Conservation (phyloP, 1,140 invertebrate genomes). For the Bilobella aurantiaca region DNA sequence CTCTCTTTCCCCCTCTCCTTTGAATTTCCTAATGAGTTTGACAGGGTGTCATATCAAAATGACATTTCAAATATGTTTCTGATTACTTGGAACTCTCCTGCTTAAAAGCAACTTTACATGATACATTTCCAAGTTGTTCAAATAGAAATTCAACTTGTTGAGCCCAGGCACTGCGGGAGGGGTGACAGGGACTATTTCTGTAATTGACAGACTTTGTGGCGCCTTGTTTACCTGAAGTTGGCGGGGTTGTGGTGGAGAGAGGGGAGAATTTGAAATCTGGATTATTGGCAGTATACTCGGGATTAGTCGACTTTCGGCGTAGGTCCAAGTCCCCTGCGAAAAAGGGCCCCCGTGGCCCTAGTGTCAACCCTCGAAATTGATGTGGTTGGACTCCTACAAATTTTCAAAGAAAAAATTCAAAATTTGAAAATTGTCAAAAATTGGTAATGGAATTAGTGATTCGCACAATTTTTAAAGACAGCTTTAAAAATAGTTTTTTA, state of each 20-base stretch:
- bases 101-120: too few species aligned
- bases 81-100: too few species aligned
- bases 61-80: too few species aligned
- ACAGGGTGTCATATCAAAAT: too few species aligned
- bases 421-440: slow-evolving; percentile 19
- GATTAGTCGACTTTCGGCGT: slow-evolving; percentile 14
- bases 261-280: slow-evolving; percentile 29
- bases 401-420: slow-evolving; percentile 28
- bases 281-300: slow-evolving; percentile 22
- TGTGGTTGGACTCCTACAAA: slow-evolving; percentile 27
- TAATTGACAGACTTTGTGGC: background rate
- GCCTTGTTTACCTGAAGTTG: slow-evolving; percentile 23
- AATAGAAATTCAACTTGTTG: too few species aligned
- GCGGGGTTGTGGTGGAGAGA: slow-evolving; percentile 19
- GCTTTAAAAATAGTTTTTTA: background rate
- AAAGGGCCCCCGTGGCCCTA: slow-evolving; percentile 17
- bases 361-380: slow-evolving; percentile 31
- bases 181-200: background rate
- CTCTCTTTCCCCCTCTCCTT: too few species aligned
- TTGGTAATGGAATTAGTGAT: background rate
- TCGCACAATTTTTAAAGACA: slow-evolving; percentile 5
- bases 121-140: too few species aligned
- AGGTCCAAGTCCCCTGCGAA: slow-evolving; percentile 14
- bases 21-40: too few species aligned
- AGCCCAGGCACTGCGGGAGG: background rate